Evolutionary conservation across 92 coral and sea anemone species (phyloP).

Genomic region (Palythoa heliodiscus): DNA sequence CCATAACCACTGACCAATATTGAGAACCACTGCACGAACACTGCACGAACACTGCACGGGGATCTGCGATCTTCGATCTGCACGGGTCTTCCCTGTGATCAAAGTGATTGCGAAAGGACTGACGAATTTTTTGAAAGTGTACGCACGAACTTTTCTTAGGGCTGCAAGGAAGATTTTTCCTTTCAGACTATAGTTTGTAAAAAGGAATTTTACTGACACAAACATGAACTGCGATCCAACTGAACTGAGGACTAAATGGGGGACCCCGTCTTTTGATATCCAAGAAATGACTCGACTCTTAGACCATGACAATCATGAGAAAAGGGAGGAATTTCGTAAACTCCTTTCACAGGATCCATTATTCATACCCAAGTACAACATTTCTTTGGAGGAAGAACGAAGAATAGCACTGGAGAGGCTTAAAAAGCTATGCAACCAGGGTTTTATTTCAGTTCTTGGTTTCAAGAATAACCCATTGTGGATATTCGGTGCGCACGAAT

Average conservation of each 20-base stretch:
- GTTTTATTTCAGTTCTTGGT: slow-evolving; percentile 77
- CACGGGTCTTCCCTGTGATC: background rate
- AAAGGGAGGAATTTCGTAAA: slow-evolving; percentile 69
- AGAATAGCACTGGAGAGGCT: slow-evolving; percentile 70
- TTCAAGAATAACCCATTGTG: slow-evolving; percentile 76
- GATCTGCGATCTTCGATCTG: too few species aligned
- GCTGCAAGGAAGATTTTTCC: background rate
- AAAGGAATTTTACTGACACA: background rate
- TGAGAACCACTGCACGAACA: too few species aligned
- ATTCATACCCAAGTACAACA: slow-evolving; percentile 78
- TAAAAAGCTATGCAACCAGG: slow-evolving; percentile 69
- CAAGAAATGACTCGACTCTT: slow-evolving; percentile 58
- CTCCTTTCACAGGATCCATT: slow-evolving; percentile 67
- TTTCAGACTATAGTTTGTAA: too few species aligned
- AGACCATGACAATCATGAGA: slow-evolving; percentile 82
- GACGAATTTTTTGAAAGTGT: too few species aligned
- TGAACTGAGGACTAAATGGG: slow-evolving; percentile 71
- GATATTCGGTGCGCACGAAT: slow-evolving; percentile 79
- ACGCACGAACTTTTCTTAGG: too few species aligned
- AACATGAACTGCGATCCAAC: slow-evolving; percentile 49
- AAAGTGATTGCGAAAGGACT: too few species aligned
- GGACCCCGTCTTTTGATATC: slow-evolving; percentile 63
- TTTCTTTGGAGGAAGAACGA: slow-evolving; percentile 79
- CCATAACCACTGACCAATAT: too few species aligned
- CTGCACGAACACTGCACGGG: too few species aligned